Percentiles rank a stretch among this genome's conserved stretches.
Conservation (phyloP, 2,797 vertebrate species). For the Pangasius krempfi region DNA sequence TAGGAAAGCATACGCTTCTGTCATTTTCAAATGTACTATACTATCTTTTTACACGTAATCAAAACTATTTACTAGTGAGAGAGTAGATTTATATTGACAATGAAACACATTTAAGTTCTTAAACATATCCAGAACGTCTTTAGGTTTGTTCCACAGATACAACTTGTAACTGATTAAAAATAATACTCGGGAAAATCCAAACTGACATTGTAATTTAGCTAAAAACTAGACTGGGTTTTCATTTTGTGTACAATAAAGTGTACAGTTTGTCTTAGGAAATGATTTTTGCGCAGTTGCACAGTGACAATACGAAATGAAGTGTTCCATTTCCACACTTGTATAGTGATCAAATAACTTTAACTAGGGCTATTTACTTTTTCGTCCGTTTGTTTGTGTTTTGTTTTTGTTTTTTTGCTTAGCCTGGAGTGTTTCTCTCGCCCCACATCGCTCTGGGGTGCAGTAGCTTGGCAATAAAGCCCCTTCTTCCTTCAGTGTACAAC, state of each 20-base stretch:
- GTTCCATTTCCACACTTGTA: conserved; percentile 27
- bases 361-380: conserved; percentile 32
- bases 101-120: not conserved
- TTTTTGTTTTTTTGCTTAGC: not conserved
- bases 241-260: conserved; percentile 6
- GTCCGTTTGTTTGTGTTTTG: not conserved
- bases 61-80: conserved; percentile 28
- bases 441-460: conserved; percentile 8
- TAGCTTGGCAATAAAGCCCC: conserved; percentile 45
- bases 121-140: conserved; percentile 20
- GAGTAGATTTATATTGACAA: conserved; percentile 11
- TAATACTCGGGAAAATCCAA: not conserved
- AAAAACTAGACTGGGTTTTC: not conserved
- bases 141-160: conserved; percentile 2
- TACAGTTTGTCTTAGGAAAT: conserved; percentile 21
- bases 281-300: conserved; percentile 57
- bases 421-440: conserved; percentile 12
- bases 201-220: conserved; percentile 1
- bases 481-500: conserved; percentile 29
- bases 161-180: not conserved
- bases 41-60: conserved; percentile 33
- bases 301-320: conserved; percentile 37
- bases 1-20: not conserved
- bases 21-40: conserved; percentile 11
- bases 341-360: conserved; percentile 30